Percentiles rank a stretch among this genome's conserved stretches.
Conservation (phyloP, 2,797 vertebrate genomes). For the Oryzias dopingdopingensis region DNA sequence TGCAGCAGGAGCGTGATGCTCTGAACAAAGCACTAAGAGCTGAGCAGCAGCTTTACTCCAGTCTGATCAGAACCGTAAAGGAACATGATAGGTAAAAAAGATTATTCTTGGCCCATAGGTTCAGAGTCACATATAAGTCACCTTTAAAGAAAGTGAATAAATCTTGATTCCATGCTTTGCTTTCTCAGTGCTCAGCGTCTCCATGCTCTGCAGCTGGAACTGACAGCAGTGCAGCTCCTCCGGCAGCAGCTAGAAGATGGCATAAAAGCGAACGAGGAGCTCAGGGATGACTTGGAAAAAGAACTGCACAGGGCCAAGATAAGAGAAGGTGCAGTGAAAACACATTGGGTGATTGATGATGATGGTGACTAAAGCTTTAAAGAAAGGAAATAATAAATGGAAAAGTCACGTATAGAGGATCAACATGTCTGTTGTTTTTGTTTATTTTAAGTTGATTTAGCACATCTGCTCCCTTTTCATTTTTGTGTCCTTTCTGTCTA, state of each 20-base stretch:
- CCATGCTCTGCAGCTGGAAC: conserved; percentile 83
- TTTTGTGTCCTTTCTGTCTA: conserved; percentile 27
- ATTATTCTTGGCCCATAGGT: too few relatives aligned
- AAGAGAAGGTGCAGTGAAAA: conserved; percentile 81
- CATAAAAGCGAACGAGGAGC: conserved; percentile 81
- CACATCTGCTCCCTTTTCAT: conserved; percentile 27
- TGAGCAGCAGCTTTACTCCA: conserved; percentile 88
- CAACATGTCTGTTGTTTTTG: conserved; percentile 8
- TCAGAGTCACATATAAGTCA: too few relatives aligned
- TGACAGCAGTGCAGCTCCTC: conserved; percentile 82
- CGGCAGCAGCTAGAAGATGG: conserved; percentile 87
- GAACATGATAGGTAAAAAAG: conserved; percentile 85
- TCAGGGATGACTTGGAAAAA: conserved; percentile 84
- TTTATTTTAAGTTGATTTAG: conserved; percentile 1
- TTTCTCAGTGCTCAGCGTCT: conserved; percentile 69
- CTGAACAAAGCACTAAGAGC: conserved; percentile 84
- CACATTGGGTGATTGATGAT: conserved; percentile 43
- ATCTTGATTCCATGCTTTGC: background rate
- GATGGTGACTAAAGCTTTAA: conserved; percentile 19
- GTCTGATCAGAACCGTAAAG: conserved; percentile 85
- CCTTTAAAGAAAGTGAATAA: background rate
- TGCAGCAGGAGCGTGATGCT: conserved; percentile 80
- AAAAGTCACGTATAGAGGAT: conserved; percentile 12
- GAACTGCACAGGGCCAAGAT: conserved; percentile 81
- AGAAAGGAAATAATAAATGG: background rate